Percentiles rank a stretch among this genome's conserved stretches.
Conservation (phyloP, 2,888 invertebrate genomes). For the Cheilosia grossa region DNA sequence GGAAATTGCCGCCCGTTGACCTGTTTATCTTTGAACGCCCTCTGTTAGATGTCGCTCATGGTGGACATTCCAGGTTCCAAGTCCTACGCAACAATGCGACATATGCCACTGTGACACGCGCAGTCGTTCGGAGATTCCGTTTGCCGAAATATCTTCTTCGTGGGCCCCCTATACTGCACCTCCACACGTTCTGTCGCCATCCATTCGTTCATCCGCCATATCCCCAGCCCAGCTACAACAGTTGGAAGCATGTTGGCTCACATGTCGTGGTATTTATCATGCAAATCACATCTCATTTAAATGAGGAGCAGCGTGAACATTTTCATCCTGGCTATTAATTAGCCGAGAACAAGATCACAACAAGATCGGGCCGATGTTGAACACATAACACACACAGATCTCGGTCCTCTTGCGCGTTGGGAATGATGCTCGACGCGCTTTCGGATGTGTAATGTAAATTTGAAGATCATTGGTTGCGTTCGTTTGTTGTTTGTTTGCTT, state of each 20-base stretch:
- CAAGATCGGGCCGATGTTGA: slow-evolving; percentile 75
- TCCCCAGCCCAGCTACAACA: not conserved
- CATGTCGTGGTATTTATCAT: slow-evolving; percentile 75
- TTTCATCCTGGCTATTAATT: slow-evolving; percentile 76
- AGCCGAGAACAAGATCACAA: slow-evolving; percentile 76
- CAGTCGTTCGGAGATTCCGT: not conserved
- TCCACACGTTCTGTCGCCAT: not conserved
- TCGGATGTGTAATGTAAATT: slow-evolving; percentile 5
- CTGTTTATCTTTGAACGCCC: slow-evolving; percentile 37
- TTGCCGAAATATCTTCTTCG: slow-evolving; percentile 17
- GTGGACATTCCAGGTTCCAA: slow-evolving; percentile 9
- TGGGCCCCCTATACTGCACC: not conserved
- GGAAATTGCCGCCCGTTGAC: slow-evolving; percentile 39
- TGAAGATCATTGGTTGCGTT: slow-evolving; percentile 28
- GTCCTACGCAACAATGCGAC: slow-evolving; percentile 55
- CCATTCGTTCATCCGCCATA: not conserved
- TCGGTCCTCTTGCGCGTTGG: slow-evolving; percentile 18
- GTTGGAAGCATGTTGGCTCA: slow-evolving; percentile 67
- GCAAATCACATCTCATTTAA: slow-evolving; percentile 75
- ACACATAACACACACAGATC: slow-evolving; percentile 58
- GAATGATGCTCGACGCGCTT: slow-evolving; percentile 7
- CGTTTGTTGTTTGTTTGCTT: not conserved
- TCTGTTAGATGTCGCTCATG: slow-evolving; percentile 41
- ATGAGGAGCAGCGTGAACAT: slow-evolving; percentile 76
- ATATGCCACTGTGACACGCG: slow-evolving; percentile 37